Conservation (phyloP, 1,140 invertebrate species). For the Drosophila pachea region DNA sequence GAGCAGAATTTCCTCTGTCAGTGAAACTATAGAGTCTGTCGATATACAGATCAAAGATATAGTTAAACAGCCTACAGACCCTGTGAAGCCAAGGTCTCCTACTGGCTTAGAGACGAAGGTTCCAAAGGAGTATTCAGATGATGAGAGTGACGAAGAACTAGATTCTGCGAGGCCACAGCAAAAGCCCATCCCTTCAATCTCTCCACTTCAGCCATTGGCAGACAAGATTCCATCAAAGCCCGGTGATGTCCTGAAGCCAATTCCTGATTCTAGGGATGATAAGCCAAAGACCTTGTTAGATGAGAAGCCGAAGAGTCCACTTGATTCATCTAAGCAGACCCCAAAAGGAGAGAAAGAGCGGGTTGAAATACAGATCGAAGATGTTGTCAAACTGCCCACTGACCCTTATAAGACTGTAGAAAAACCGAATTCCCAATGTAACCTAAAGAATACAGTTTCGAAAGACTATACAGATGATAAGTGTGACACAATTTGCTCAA, state of each 20-base stretch:
- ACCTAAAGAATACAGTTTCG: too few species aligned
- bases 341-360: too few species aligned
- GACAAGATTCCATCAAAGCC: neutral
- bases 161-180: neutral
- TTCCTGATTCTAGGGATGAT: neutral
- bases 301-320: neutral
- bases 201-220: neutral
- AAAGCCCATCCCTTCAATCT: neutral
- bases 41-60: neutral
- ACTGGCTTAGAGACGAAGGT: neutral
- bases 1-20: neutral
- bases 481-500: too few species aligned
- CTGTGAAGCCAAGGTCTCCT: too few species aligned
- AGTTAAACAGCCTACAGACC: neutral
- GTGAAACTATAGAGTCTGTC: neutral
- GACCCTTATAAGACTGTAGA: too few species aligned
- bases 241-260: neutral
- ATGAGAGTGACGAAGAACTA: too few species aligned
- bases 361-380: too few species aligned
- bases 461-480: too few species aligned
- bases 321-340: neutral
- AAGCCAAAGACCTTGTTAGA: constrained; percentile 17
- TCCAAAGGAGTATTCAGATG: too few species aligned
- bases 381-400: too few species aligned
- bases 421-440: too few species aligned